phyloP scores from a whole-genome alignment of 2,113 vertebrate species.

The Phalacrocorax pelagicus region DNA sequence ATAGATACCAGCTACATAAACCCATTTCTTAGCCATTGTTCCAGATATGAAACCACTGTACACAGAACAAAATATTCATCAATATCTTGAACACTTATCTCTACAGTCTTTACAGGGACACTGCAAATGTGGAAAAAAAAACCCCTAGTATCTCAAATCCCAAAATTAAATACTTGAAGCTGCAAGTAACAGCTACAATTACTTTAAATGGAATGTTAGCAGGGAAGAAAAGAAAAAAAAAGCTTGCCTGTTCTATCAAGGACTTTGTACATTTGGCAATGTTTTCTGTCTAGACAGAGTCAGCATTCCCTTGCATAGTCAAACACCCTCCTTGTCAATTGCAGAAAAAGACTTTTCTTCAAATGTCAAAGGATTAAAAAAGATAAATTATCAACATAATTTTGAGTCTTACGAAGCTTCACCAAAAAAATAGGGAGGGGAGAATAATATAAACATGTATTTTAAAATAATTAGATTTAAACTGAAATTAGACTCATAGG shows the following conservation, averaged over 20 bases:
- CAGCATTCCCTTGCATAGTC: neutral
- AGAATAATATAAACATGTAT: neutral
- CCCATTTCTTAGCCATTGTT: neutral
- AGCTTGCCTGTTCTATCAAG: neutral
- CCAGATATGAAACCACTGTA: neutral
- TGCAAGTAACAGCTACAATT: neutral
- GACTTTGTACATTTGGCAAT: neutral
- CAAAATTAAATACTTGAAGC: neutral
- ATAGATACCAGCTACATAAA: neutral
- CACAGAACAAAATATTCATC: neutral
- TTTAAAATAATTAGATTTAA: constrained; percentile 3
- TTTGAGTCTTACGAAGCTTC: neutral
- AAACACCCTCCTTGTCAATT: neutral
- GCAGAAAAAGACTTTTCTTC: neutral
- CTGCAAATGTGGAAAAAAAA: neutral
- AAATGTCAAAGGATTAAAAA: constrained; percentile 12
- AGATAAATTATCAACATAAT: neutral
- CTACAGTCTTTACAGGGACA: neutral
- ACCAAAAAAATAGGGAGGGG: neutral
- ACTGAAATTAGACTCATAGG: neutral
- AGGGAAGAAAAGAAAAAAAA: neutral
- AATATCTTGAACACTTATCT: neutral
- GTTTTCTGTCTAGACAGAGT: neutral
- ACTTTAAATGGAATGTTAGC: neutral
- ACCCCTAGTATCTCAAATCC: neutral